Base-by-base conservation (phyloP, 2,888 invertebrate genomes). In the Drosophila meridiana region DNA sequence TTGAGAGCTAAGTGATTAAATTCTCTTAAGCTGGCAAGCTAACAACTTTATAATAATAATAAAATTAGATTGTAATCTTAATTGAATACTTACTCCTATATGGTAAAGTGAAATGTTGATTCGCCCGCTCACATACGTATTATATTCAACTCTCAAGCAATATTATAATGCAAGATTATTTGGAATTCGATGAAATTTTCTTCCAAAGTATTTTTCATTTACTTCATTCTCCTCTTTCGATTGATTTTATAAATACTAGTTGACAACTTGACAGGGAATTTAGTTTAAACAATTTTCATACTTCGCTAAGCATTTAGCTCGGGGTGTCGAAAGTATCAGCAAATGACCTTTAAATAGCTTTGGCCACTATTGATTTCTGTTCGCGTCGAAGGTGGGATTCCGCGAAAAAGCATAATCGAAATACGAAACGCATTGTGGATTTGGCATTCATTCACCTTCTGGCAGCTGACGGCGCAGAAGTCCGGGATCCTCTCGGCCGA, bases 321-420 rank as follows among this genome's bases (percentile, higher is more conserved):
- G 61, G 63, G 52, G 69, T 58, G 69, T 67, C 73, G 50, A 69
- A 84, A 57, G 55, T 66, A 67, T 61, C 43, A 55, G 63, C 69
- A 66, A 73, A 68, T 70, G 63, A 64, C 61, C 73, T 76, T 82
- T 75, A 75, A 87, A 78, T 74, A 68, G 76, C 78, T 60, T 72
- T 63, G 69, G 69, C 71, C 76, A 85, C 73, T 87, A 89, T 86
- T 86, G 86, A 90, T 85, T 83, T 90, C 60, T 66, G 71, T 47
- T 20, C 38, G 26, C 58, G 11, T 58, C 58, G 42, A n/a, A 20
- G 20, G n/a, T 1, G 7, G 42, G n/a, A 42, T n/a, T 8, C n/a
- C 4, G 8, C 20, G 45, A 14, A 28, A 28, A 20, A 58, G 48
- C 36, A 60, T 47, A 67, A 68, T 73, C 66, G 71, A 50, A 70